Percentiles rank a stretch among this genome's conserved stretches.
These are phyloP conservation scores for Hippocampus guttulatus DNA, from an alignment of 2,113 vertebrate genomes.

Conservation along the genomic window DNA sequence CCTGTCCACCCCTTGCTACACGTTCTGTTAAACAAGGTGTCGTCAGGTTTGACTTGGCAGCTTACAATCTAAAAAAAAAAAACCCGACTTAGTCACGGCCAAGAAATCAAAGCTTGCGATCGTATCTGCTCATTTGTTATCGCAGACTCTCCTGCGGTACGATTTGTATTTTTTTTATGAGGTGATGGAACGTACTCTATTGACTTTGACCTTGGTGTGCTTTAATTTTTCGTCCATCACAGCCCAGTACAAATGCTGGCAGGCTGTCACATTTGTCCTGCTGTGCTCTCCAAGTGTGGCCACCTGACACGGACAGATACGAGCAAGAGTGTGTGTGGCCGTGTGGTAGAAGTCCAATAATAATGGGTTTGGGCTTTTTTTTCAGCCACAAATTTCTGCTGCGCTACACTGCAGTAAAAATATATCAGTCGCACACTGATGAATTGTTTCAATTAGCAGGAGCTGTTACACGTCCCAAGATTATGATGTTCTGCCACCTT, in stretches of 20 bases:
- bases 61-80: background rate
- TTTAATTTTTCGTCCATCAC: background rate
- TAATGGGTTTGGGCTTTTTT: conserved; percentile 28
- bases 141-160: background rate
- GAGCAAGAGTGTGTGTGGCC: background rate
- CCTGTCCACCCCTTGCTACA: background rate
- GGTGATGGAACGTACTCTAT: background rate
- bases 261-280: conserved; percentile 4
- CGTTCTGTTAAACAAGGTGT: background rate
- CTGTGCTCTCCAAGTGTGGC: background rate
- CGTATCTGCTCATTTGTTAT: background rate
- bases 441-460: conserved; percentile 51
- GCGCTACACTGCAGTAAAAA: conserved; percentile 22
- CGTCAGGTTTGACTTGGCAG: background rate
- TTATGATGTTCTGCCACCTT: conserved; percentile 9
- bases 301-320: conserved; percentile 8
- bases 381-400: conserved; percentile 24
- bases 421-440: conserved; percentile 43
- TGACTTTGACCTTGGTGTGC: background rate
- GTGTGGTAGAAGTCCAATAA: conserved; percentile 19
- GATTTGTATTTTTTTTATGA: background rate
- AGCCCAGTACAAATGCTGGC: background rate
- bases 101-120: background rate
- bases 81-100: background rate
- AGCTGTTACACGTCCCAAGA: conserved; percentile 12